Conservation (phyloP, 2,888 invertebrate species). For the Candidula unifasciata region DNA sequence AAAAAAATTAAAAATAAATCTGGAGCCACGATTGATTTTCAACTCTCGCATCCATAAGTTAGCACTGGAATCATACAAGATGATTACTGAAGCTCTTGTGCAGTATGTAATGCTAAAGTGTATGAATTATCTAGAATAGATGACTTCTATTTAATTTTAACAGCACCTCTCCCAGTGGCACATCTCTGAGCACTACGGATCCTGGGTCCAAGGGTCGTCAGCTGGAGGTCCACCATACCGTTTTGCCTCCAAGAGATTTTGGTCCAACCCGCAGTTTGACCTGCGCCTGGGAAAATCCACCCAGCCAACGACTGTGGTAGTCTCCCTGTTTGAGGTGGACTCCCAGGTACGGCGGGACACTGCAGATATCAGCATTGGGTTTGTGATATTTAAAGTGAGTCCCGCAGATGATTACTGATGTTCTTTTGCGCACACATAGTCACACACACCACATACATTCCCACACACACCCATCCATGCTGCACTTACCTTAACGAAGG, state of each 20-base stretch:
- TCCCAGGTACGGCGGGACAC: conserved; percentile 87
- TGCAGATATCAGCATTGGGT: conserved; percentile 94
- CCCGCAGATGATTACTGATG: no score
- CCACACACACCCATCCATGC: no score
- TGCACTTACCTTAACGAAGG: no score
- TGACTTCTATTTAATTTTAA: conserved; percentile 38
- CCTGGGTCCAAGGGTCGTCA: conserved; percentile 93
- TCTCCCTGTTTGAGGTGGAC: conserved; percentile 94
- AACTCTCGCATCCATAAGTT: no score
- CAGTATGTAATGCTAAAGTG: no score
- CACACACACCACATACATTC: no score
- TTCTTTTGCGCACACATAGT: no score
- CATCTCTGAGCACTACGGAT: conserved; percentile 93
- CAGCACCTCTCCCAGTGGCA: conserved; percentile 83
- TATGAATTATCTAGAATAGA: not conserved
- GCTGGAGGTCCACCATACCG: conserved; percentile 86
- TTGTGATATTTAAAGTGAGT: conserved; percentile 91
- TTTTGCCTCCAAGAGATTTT: conserved; percentile 61
- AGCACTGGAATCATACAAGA: no score
- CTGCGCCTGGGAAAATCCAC: conserved; percentile 71
- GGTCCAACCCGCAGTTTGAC: conserved; percentile 75
- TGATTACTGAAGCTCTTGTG: no score
- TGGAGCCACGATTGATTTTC: no score
- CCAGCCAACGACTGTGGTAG: conserved; percentile 86
- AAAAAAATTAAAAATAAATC: no score